Base-by-base conservation (phyloP, 1,140 invertebrate species). In the Pentalonia nigronervosa region DNA sequence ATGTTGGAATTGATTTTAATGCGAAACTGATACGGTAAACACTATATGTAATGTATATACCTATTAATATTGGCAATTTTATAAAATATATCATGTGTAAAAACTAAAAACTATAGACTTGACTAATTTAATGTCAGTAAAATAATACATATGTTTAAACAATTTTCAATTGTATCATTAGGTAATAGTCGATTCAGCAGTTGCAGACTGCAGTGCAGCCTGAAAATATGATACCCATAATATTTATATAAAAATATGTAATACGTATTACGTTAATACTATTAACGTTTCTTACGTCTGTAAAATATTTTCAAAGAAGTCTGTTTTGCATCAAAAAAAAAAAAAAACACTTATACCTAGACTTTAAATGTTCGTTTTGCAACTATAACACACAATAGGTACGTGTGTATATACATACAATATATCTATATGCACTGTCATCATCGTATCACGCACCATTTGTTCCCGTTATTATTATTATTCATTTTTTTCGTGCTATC, bases 381-480 rank as follows among this genome's bases (percentile, higher is more conserved):
- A 3, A 21, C 30, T 20, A 30, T 50, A 87, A 21, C 14, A 23
- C n/a, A 88, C 86, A 88, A 88, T 87, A 34, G 86, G 84, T 84
- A 11, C 20, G 21, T 53, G 50, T 53, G 41, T 86, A 48, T 50
- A 48, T 45, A 41, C 1, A 87, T n/a, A 48, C 7, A 48, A 86
- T 30, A n/a, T 87, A 76, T 76, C 0, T 76, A n/a, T n/a, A 76
- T 76, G 25, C 30, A 87, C 30, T 87, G 25, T 89, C 36, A 88
- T 50, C 48, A 88, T 90, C 53, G 50, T 53, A 76, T 76, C 60
- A 60, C 41, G 88, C 88, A 90, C 88, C 88, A 60, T 90, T 90
- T 90, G 34, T 60, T 90, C 60, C 53, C 88, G 88, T 90, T 67
- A 67, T 67, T 89, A 67, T 60, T 56, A 90, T 53, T 89, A 23